phyloP scores from a whole-genome alignment of 1,140 invertebrate genomes.

The Drosophila sproati region DNA sequence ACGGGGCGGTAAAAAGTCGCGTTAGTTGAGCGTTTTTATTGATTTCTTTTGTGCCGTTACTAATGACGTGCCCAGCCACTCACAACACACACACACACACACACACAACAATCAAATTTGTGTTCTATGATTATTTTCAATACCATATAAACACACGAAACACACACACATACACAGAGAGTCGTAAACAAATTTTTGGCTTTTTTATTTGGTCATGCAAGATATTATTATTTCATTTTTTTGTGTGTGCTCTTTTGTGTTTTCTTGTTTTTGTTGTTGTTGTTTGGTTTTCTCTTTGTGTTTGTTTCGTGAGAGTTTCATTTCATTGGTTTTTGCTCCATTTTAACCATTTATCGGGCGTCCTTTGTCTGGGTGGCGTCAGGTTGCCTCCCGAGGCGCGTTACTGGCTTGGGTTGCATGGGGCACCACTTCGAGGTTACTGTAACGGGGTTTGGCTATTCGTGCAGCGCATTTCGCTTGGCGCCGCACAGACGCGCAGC shows the following conservation, averaged over 20 bases:
- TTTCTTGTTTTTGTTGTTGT: background rate
- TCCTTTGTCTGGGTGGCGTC: slow-evolving; percentile 49
- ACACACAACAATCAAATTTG: slow-evolving; percentile 7
- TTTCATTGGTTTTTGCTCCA: slow-evolving; percentile 80
- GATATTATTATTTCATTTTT: slow-evolving; percentile 48
- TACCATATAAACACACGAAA: slow-evolving; percentile 22
- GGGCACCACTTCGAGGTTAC: slow-evolving; percentile 41
- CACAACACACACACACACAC: slow-evolving; percentile 37
- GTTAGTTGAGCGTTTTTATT: slow-evolving; percentile 71
- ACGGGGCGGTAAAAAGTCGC: slow-evolving; percentile 40
- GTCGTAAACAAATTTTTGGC: slow-evolving; percentile 74
- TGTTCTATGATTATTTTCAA: slow-evolving; percentile 66
- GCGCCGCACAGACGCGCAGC: slow-evolving; percentile 71
- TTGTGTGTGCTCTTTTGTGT: too few species aligned
- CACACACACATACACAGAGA: slow-evolving; percentile 20
- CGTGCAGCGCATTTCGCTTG: slow-evolving; percentile 75
- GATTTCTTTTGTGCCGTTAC: slow-evolving; percentile 77
- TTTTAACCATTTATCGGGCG: slow-evolving; percentile 80
- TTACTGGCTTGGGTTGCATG: background rate
- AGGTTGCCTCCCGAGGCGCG: background rate
- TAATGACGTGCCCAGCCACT: slow-evolving; percentile 70
- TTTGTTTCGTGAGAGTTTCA: slow-evolving; percentile 57
- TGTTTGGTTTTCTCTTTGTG: slow-evolving; percentile 19
- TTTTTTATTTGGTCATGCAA: slow-evolving; percentile 66
- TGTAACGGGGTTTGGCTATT: slow-evolving; percentile 38